These are phyloP conservation scores for Elymnias hypermnestra DNA, from an alignment of 1,140 invertebrate species.

Conservation along the genomic window DNA sequence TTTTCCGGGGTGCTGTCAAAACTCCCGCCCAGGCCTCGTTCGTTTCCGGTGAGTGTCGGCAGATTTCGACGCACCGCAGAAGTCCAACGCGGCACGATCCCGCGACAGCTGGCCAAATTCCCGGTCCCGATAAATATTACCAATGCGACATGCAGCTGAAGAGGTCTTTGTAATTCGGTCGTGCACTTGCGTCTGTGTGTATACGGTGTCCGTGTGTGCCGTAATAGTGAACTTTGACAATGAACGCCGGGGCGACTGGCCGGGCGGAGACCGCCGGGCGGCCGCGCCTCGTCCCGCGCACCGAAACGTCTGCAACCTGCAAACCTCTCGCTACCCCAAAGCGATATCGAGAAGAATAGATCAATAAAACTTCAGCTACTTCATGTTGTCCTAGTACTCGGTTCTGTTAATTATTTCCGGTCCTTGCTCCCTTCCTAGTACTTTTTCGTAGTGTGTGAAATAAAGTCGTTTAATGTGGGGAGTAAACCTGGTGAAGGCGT, in stretches of 20 bases:
- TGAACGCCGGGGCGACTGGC: slow-evolving; percentile 63
- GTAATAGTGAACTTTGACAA: slow-evolving; percentile 72
- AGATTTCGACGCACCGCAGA: slow-evolving; percentile 33
- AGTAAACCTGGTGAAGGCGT: too few species aligned
- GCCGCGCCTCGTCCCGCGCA: slow-evolving; percentile 28
- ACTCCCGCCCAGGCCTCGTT: slow-evolving; percentile 45
- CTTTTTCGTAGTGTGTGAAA: not conserved
- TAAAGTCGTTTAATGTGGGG: too few species aligned
- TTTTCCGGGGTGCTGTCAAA: slow-evolving; percentile 58
- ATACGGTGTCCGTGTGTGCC: slow-evolving; percentile 36
- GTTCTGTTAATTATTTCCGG: slow-evolving; percentile 16
- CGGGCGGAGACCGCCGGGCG: slow-evolving; percentile 34
- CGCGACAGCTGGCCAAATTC: slow-evolving; percentile 17
- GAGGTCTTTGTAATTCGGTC: slow-evolving; percentile 28
- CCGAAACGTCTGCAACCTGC: slow-evolving; percentile 37
- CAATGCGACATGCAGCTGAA: slow-evolving; percentile 12
- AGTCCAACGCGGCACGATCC: slow-evolving; percentile 35
- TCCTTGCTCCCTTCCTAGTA: slow-evolving; percentile 12
- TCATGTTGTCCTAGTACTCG: slow-evolving; percentile 33
- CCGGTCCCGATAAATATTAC: slow-evolving; percentile 3
- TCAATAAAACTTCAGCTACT: slow-evolving; percentile 19
- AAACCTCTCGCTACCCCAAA: slow-evolving; percentile 33
- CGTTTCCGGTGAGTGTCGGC: slow-evolving; percentile 43
- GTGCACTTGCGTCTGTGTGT: slow-evolving; percentile 9
- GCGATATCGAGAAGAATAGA: slow-evolving; percentile 23